phyloP scores from a whole-genome alignment of 2,797 vertebrate species.

The Tapirus indicus region DNA sequence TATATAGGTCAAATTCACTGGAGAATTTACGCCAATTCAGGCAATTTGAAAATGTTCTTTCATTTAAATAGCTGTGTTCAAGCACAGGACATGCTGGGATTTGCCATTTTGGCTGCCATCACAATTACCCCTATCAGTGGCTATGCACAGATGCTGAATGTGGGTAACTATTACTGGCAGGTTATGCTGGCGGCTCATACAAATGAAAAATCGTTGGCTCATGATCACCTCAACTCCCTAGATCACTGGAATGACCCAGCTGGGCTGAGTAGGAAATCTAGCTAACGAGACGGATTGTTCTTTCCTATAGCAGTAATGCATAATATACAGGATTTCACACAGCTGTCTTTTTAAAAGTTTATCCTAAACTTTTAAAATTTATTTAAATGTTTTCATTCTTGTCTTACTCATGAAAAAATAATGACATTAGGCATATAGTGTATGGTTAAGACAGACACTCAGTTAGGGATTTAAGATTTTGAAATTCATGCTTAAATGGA shows the following conservation, averaged over 20 bases:
- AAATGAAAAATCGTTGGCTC: conserved; percentile 80
- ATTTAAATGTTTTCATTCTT: conserved; percentile 10
- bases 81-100: conserved; percentile 72
- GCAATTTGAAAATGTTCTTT: conserved; percentile 66
- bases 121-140: conserved; percentile 78
- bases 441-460: neutral
- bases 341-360: conserved; percentile 45
- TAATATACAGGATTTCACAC: neutral
- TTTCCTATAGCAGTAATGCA: neutral
- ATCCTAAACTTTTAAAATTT: neutral
- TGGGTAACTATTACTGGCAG: conserved; percentile 78
- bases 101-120: conserved; percentile 77
- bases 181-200: conserved; percentile 70
- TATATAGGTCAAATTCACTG: conserved; percentile 55
- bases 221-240: conserved; percentile 74
- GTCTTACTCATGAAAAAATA: conserved; percentile 28
- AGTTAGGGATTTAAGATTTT: conserved; percentile 40
- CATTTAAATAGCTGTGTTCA: conserved; percentile 72
- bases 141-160: conserved; percentile 81
- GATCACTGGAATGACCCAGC: conserved; percentile 74
- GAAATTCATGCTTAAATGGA: neutral
- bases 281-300: conserved; percentile 60
- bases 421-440: neutral
- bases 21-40: conserved; percentile 47
- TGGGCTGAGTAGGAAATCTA: conserved; percentile 65